Evolutionary conservation across 2,113 vertebrate genomes (phyloP), one percentile per base, ranked within the genome.

Genomic region (Gila orcuttii): DNA sequence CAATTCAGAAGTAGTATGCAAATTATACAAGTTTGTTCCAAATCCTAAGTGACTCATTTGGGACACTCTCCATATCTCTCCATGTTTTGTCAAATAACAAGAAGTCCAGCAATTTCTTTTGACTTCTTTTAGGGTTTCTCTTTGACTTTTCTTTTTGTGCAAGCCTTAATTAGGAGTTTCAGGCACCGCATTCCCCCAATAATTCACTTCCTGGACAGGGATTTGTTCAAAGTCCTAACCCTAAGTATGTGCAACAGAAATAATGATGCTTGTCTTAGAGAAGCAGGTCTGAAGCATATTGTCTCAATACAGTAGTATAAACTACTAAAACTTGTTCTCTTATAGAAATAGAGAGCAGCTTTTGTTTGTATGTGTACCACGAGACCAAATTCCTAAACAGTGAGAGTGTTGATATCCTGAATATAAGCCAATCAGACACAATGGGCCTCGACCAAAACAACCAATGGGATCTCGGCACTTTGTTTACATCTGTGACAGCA

Each of bases 401-500:
- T 78, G 57, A 87, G 69, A 87, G 17, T 85, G 86, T 69, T 82
- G 21, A 83, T 6, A 66, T 31, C 86, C 33, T 19, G 12, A 3
- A 50, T 79, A 55, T 55, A 80, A 71, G n/a, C 94, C 90, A 90
- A 89, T 92, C 86, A 84, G 23, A 25, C 28, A 52, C 88, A 86
- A 28, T 81, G 66, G 92, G 93, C 87, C 85, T 82, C 87, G 86
- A 85, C 89, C 39, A 2, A 9, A 45, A 9, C 1, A 39, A 57
- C 93, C 93, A 95, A 95, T 93, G 47, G n/a, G n/a, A 31, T 11
- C 17, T 62, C 2, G 5, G 23, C 78, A n/a, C 3, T 80, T 85
- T 74, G 50, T 85, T 89, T 85, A 86, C 76, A 62, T 64, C 33
- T 31, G 64, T 23, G 84, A 75, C 42, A 62, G 39, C 79, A 62